phyloP scores from a whole-genome alignment of 2,113 vertebrate species.

The Syrrhaptes paradoxus region DNA sequence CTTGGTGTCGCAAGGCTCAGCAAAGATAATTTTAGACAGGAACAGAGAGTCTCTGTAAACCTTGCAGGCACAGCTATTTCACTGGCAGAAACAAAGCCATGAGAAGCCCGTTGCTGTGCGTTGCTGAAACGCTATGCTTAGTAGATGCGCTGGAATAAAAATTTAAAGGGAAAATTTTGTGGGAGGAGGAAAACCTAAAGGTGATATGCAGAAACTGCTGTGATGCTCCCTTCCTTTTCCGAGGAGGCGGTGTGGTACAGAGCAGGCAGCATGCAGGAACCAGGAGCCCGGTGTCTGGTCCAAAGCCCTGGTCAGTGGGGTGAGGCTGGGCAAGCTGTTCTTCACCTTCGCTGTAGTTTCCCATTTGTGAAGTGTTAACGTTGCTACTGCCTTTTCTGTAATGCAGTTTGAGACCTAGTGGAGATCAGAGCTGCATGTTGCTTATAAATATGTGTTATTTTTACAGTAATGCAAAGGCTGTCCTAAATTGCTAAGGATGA shows the following conservation, averaged over 20 bases:
- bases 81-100: not conserved
- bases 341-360: not conserved
- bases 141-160: not conserved
- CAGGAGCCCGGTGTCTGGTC: too few species aligned
- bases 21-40: conserved; percentile 63
- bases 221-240: not conserved
- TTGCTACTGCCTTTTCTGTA: not conserved
- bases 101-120: not conserved
- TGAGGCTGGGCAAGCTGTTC: not conserved
- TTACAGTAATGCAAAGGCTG: not conserved
- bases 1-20: conserved; percentile 7
- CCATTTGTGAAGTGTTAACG: not conserved
- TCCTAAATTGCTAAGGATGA: not conserved
- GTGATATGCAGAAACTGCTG: not conserved
- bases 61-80: not conserved
- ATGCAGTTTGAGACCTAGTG: not conserved
- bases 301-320: not conserved
- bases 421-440: not conserved
- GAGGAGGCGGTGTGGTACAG: not conserved
- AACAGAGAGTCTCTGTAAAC: conserved; percentile 56
- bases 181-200: not conserved
- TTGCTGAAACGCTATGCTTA: not conserved
- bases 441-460: not conserved
- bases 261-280: not conserved
- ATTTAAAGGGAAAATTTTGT: not conserved